These are phyloP conservation scores for Zygothrica quintamaculata DNA, from an alignment of 2,888 invertebrate species.

Conservation along the genomic window DNA sequence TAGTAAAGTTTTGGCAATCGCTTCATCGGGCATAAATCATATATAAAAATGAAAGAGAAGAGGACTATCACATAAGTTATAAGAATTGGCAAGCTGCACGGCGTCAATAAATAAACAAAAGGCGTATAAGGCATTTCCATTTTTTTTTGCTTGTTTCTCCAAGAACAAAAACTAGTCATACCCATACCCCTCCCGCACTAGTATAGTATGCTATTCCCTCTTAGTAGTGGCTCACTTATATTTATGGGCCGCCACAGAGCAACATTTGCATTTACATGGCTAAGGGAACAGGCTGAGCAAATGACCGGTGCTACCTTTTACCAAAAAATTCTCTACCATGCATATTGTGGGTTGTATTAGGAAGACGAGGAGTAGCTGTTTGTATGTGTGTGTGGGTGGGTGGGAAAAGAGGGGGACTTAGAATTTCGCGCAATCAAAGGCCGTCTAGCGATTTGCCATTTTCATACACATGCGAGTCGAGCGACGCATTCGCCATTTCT, in stretches of 20 bases:
- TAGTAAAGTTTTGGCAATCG: constrained; percentile 55
- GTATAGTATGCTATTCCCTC: too few relatives aligned
- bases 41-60: constrained; percentile 10
- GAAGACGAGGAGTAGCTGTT: too few relatives aligned
- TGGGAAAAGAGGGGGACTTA: constrained; percentile 11
- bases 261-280: constrained; percentile 65
- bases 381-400: too few relatives aligned
- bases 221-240: constrained; percentile 26
- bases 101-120: constrained; percentile 78
- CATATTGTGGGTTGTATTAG: too few relatives aligned
- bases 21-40: constrained; percentile 56
- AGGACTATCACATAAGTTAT: constrained; percentile 68
- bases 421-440: constrained; percentile 70
- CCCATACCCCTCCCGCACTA: neutral
- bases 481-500: constrained; percentile 63
- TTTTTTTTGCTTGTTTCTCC: constrained; percentile 51
- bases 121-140: constrained; percentile 62
- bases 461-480: constrained; percentile 73
- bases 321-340: neutral
- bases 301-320: constrained; percentile 61
- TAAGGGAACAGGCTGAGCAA: constrained; percentile 67
- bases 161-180: constrained; percentile 56
- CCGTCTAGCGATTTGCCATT: constrained; percentile 78
- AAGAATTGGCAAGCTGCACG: constrained; percentile 72
- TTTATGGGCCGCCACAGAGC: constrained; percentile 59